Percentiles rank a stretch among this genome's conserved stretches.
phyloP scores from a whole-genome alignment of 2,113 vertebrate genomes.

The Orientallactaga bullata region DNA sequence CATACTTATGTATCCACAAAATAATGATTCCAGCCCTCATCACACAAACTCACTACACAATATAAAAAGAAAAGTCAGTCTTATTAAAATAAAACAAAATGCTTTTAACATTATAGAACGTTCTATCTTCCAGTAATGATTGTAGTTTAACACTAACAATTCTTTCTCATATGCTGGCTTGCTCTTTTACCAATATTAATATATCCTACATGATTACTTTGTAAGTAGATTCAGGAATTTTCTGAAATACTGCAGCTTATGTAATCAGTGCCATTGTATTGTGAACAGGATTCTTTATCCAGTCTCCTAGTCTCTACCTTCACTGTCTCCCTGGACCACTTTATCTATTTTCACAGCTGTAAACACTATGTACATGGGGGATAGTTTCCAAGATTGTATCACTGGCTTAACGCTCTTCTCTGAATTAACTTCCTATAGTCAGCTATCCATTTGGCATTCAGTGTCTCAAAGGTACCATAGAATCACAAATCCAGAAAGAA shows the following conservation, averaged over 20 bases:
- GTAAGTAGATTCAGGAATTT: neutral
- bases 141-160: neutral
- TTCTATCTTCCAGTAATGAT: neutral
- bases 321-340: neutral
- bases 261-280: neutral
- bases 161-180: neutral
- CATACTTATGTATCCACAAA: slow-evolving; percentile 42
- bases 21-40: neutral
- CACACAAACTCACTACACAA: slow-evolving; percentile 29
- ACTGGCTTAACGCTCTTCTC: neutral
- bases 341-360: neutral
- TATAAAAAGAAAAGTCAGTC: neutral
- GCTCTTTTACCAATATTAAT: neutral
- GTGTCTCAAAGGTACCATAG: neutral
- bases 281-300: neutral
- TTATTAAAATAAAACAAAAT: slow-evolving; percentile 50
- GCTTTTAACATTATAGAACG: neutral
- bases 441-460: neutral
- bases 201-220: neutral
- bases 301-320: neutral
- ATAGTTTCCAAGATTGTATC: neutral
- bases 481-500: neutral
- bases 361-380: neutral
- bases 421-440: neutral
- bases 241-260: neutral